These are phyloP conservation scores for Nemotelus nigrinus DNA, from an alignment of 2,888 invertebrate species.

Conservation along the genomic window DNA sequence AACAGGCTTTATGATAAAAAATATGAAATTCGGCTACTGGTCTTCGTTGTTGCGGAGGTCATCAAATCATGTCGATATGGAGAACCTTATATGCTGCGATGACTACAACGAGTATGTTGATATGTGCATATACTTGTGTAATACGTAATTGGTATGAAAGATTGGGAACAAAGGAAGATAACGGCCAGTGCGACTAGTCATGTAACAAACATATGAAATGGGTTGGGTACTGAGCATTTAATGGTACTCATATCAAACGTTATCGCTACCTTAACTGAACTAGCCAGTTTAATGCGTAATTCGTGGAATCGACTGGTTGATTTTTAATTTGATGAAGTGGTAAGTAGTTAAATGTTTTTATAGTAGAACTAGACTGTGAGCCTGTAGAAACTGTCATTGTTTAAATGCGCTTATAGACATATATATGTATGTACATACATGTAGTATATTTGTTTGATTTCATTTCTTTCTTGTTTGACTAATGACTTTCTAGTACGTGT, in stretches of 20 bases:
- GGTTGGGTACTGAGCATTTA: background rate
- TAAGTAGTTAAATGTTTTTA: no score
- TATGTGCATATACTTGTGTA: background rate
- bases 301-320: background rate
- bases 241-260: background rate
- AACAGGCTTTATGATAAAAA: conserved; percentile 29
- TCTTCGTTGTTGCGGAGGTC: conserved; percentile 7
- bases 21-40: conserved; percentile 32
- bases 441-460: no score
- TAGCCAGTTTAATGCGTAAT: background rate
- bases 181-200: background rate
- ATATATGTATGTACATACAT: no score
- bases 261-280: conserved; percentile 2
- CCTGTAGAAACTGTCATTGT: no score
- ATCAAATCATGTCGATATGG: background rate
- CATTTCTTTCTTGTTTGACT: no score
- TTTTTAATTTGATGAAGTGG: background rate
- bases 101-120: background rate
- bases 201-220: background rate
- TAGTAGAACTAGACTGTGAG: no score
- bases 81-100: background rate
- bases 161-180: conserved; percentile 35
- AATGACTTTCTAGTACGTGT: no score
- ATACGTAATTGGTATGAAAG: conserved; percentile 1
- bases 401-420: no score